phyloP scores from a whole-genome alignment of 2,797 vertebrate genomes.

The Catostomus latipinnis region DNA sequence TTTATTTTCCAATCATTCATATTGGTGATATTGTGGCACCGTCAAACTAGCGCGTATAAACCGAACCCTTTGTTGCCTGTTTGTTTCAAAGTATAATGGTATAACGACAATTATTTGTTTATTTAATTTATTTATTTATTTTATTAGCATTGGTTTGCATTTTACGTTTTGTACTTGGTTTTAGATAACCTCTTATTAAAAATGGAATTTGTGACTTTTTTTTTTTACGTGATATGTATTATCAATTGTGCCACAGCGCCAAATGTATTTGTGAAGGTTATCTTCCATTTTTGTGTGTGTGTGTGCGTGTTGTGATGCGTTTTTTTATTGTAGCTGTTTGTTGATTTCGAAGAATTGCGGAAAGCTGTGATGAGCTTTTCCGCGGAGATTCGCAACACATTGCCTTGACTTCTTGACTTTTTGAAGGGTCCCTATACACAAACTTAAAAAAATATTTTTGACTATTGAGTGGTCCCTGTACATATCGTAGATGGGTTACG shows the following conservation, averaged over 20 bases:
- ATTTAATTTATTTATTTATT: conserved; percentile 42
- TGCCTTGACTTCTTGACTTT: conserved; percentile 97
- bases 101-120: conserved; percentile 44
- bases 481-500: conserved; percentile 93
- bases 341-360: conserved; percentile 88
- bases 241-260: conserved; percentile 60
- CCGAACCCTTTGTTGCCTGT: conserved; percentile 74
- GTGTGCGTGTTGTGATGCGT: conserved; percentile 62
- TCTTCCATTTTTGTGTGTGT: conserved; percentile 63
- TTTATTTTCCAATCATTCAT: conserved; percentile 68
- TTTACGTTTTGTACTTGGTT: conserved; percentile 49
- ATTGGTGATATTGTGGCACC: conserved; percentile 75
- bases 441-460: conserved; percentile 91
- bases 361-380: conserved; percentile 82
- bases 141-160: conserved; percentile 67
- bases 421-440: conserved; percentile 87
- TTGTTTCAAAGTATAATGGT: conserved; percentile 40
- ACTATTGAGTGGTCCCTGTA: conserved; percentile 96
- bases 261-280: conserved; percentile 54
- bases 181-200: conserved; percentile 20
- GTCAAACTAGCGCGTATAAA: conserved; percentile 76
- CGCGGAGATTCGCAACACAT: conserved; percentile 90
- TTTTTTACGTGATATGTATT: conserved; percentile 62
- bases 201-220: conserved; percentile 51
- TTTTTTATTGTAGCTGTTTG: conserved; percentile 80